Evolutionary conservation across 2,888 invertebrate genomes (phyloP).

Genomic region (Quadroppia sp.): DNA sequence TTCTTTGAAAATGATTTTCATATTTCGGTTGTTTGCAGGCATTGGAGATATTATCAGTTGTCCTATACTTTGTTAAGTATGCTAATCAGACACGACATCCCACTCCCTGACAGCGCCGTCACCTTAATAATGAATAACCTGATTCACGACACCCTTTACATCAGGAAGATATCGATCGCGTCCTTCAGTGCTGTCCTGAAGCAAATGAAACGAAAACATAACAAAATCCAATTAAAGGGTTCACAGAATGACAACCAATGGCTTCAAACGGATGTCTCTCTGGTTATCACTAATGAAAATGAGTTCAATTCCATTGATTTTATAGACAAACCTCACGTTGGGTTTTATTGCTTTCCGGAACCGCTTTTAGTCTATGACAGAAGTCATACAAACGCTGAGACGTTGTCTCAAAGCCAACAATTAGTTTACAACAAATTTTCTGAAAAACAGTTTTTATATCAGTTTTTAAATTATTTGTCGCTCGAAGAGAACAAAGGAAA

Average conservation of each 20-base stretch:
- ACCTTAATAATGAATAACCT: constrained; percentile 63
- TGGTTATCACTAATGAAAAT: constrained; percentile 61
- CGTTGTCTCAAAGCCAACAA: constrained; percentile 62
- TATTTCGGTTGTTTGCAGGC: constrained; percentile 50
- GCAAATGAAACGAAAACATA: constrained; percentile 66
- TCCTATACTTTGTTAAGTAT: constrained; percentile 68
- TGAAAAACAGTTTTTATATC: constrained; percentile 63
- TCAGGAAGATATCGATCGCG: constrained; percentile 66
- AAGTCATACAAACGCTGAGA: constrained; percentile 53
- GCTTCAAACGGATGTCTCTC: constrained; percentile 65
- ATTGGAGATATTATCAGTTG: constrained; percentile 76
- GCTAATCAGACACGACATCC: constrained; percentile 67
- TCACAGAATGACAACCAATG: constrained; percentile 54
- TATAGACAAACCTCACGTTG: constrained; percentile 63
- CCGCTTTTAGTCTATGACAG: constrained; percentile 60
- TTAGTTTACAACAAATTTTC: constrained; percentile 66
- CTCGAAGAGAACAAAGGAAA: constrained; percentile 81
- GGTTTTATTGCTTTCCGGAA: constrained; percentile 58
- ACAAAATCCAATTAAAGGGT: constrained; percentile 62
- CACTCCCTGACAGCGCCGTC: constrained; percentile 63
- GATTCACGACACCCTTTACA: constrained; percentile 72
- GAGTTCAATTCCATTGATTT: constrained; percentile 71
- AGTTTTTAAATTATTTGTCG: constrained; percentile 67
- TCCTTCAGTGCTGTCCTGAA: constrained; percentile 64
- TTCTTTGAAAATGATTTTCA: not conserved